phyloP scores from a whole-genome alignment of 2,113 vertebrate species.

The Aspiorhynchus laticeps region DNA sequence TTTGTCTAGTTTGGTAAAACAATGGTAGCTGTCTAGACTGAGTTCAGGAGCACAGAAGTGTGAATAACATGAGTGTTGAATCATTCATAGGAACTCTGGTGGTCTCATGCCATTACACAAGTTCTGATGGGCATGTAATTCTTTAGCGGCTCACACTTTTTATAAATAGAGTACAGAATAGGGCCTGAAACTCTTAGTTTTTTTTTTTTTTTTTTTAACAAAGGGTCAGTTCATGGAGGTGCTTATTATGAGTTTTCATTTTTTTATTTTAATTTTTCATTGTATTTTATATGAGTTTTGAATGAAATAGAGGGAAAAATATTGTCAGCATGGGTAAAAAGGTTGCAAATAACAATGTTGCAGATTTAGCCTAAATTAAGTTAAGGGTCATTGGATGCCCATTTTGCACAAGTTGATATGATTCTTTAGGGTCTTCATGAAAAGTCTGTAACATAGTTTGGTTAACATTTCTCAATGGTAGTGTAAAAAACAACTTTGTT shows the following conservation, averaged over 20 bases:
- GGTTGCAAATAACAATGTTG: background rate
- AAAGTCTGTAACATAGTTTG: no score
- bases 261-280: no score
- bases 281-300: background rate
- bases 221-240: background rate
- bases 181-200: background rate
- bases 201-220: no score
- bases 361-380: background rate
- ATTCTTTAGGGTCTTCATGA: no score
- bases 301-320: background rate
- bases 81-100: slow-evolving; percentile 1
- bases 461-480: no score
- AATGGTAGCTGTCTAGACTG: slow-evolving; percentile 8
- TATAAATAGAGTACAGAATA: background rate
- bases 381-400: no score
- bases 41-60: slow-evolving; percentile 9
- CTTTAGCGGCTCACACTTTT: background rate
- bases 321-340: background rate
- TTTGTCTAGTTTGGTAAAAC: background rate
- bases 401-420: no score
- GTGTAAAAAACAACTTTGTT: no score
- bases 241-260: background rate
- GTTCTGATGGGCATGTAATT: background rate
- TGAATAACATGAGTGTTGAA: slow-evolving; percentile 2
- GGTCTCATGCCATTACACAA: background rate